These are phyloP conservation scores for Anas platyrhynchos DNA, from an alignment of 2,113 vertebrate species.

Conservation along the genomic window DNA sequence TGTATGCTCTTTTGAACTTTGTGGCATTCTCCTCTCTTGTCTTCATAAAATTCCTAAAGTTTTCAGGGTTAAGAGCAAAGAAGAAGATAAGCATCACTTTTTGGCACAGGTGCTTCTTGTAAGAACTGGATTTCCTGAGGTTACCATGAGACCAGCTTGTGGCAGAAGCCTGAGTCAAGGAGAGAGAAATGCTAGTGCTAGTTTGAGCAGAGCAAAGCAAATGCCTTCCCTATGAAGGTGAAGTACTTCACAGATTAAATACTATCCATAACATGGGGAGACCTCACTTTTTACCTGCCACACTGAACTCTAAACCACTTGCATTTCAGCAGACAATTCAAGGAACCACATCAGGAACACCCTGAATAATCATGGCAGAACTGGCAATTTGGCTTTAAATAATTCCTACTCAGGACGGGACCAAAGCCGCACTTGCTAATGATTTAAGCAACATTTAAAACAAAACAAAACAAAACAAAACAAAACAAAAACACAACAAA, in stretches of 20 bases:
- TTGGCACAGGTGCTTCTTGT: neutral
- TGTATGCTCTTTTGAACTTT: neutral
- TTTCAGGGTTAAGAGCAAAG: neutral
- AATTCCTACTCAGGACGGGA: neutral
- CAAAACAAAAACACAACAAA: neutral
- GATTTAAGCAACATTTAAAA: neutral
- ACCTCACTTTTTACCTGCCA: neutral
- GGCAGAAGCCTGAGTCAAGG: neutral
- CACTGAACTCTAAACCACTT: neutral
- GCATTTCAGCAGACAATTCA: neutral
- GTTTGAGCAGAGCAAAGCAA: neutral
- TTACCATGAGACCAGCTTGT: neutral
- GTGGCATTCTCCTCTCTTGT: neutral
- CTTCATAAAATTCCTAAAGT: neutral
- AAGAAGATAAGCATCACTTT: neutral
- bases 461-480: neutral
- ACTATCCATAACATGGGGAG: fast-evolving
- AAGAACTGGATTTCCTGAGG: neutral
- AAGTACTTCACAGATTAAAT: neutral
- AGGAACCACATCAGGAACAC: neutral
- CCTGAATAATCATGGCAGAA: neutral
- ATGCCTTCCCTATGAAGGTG: neutral
- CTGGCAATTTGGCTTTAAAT: neutral
- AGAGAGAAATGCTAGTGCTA: neutral
- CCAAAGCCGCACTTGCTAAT: neutral